phyloP scores from a whole-genome alignment of 2,888 invertebrate species.

The Drepanosiphum platanoidis region DNA sequence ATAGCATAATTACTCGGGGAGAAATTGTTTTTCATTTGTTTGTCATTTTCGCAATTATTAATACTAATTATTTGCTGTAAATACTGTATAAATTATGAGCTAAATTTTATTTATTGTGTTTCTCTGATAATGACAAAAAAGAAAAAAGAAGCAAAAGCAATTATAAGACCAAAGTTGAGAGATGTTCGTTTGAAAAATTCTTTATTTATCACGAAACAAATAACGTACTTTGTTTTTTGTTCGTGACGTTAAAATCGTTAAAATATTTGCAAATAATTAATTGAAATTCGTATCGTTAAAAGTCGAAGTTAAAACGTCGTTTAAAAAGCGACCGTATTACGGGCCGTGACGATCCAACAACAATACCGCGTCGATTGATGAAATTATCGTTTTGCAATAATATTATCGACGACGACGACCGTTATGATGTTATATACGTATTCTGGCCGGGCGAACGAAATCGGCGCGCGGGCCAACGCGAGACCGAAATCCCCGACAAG shows the following conservation, averaged over 20 bases:
- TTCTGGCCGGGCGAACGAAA: too few relatives aligned
- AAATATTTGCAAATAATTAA: too few relatives aligned
- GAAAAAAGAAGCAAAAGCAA: too few relatives aligned
- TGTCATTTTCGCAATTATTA: neutral
- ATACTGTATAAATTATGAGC: neutral
- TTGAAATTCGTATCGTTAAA: neutral
- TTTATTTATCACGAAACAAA: too few relatives aligned
- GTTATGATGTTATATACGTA: neutral
- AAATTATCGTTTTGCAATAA: too few relatives aligned
- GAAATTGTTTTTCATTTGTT: neutral
- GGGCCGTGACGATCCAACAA: too few relatives aligned
- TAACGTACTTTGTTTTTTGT: too few relatives aligned
- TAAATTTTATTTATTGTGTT: neutral
- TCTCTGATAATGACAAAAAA: neutral
- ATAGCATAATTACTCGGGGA: neutral
- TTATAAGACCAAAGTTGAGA: neutral
- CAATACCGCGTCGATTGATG: too few relatives aligned
- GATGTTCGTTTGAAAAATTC: neutral
- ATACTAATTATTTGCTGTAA: neutral
- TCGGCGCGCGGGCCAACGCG: too few relatives aligned
- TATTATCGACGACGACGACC: neutral
- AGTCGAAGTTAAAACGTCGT: too few relatives aligned
- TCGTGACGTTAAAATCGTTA: too few relatives aligned
- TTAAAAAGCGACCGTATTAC: too few relatives aligned
- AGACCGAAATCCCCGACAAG: neutral